Percentiles rank a stretch among this genome's conserved stretches.
These are phyloP conservation scores for Aphaenogaster ashmeadi DNA, from an alignment of 1,140 invertebrate species.

Conservation along the genomic window DNA sequence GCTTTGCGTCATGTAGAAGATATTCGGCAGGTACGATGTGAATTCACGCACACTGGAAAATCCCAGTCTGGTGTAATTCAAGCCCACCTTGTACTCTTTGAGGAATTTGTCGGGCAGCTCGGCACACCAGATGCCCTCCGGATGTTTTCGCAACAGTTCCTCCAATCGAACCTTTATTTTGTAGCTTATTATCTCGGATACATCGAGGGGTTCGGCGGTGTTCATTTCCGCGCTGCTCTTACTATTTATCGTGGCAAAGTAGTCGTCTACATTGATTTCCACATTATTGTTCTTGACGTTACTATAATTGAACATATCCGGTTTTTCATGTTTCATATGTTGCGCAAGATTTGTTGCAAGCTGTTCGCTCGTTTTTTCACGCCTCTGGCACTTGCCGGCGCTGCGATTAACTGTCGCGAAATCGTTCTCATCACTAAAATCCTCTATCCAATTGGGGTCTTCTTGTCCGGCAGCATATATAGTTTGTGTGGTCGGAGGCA, in stretches of 20 bases:
- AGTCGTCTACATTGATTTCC: not conserved
- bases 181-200: constrained; percentile 61
- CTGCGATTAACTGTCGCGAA: not conserved
- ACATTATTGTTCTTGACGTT: not conserved
- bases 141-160: constrained; percentile 79
- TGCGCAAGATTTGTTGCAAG: constrained; percentile 61
- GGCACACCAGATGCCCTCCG: constrained; percentile 83
- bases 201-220: not conserved
- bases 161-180: constrained; percentile 77
- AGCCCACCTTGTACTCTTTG: constrained; percentile 76
- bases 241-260: not conserved
- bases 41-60: constrained; percentile 81
- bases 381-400: no score
- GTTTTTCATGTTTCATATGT: not conserved
- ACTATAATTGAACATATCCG: not conserved
- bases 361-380: not conserved
- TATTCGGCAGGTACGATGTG: constrained; percentile 78
- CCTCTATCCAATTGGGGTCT: not conserved
- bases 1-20: constrained; percentile 77
- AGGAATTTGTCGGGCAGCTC: constrained; percentile 79
- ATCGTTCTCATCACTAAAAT: not conserved
- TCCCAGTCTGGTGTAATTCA: constrained; percentile 81
- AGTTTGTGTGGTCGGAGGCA: no score
- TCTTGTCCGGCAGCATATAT: constrained; percentile 29
- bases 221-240: not conserved